These are phyloP conservation scores for Hirtodrosophila trivittata DNA, from an alignment of 2,888 invertebrate genomes.

Conservation along the genomic window DNA sequence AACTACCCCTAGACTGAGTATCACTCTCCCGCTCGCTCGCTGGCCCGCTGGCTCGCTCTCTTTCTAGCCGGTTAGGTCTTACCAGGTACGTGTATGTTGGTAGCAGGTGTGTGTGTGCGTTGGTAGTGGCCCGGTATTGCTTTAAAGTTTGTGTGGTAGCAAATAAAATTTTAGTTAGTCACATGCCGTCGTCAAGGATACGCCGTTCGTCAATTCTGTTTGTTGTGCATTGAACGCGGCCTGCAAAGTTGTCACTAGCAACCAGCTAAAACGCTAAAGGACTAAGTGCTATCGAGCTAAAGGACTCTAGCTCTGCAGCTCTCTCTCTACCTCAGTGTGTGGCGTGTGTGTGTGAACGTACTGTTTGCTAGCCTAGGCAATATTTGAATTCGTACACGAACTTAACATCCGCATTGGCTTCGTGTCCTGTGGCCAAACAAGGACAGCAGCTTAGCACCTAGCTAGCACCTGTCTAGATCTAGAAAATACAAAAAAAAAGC, in stretches of 20 bases:
- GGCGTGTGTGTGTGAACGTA: slow-evolving; percentile 20
- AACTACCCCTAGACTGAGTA: slow-evolving; percentile 47
- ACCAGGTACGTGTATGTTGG: slow-evolving; percentile 24
- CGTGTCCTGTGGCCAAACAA: slow-evolving; percentile 53
- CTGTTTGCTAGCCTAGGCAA: slow-evolving; percentile 46
- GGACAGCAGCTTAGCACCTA: slow-evolving; percentile 59
- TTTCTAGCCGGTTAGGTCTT: neutral
- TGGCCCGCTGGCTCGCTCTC: slow-evolving; percentile 1
- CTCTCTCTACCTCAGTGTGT: slow-evolving; percentile 9
- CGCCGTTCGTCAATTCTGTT: slow-evolving; percentile 67
- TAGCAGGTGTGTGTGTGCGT: slow-evolving; percentile 44
- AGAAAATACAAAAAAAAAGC: slow-evolving; percentile 36
- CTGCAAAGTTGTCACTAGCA: slow-evolving; percentile 57
- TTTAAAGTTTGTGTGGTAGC: slow-evolving; percentile 81
- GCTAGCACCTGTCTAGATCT: slow-evolving; percentile 70
- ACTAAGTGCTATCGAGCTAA: slow-evolving; percentile 5
- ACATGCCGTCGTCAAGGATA: slow-evolving; percentile 84
- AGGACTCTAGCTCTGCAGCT: slow-evolving; percentile 23
- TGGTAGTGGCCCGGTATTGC: slow-evolving; percentile 53
- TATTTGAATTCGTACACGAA: slow-evolving; percentile 37
- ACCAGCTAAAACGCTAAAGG: slow-evolving; percentile 40
- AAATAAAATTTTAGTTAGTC: slow-evolving; percentile 84
- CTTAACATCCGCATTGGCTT: slow-evolving; percentile 19
- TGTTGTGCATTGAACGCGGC: slow-evolving; percentile 59
- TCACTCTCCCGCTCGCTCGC: slow-evolving; percentile 25